Evolutionary conservation across 2,797 vertebrate species (phyloP).

Genomic region (Hypotaenidia philippensis): DNA sequence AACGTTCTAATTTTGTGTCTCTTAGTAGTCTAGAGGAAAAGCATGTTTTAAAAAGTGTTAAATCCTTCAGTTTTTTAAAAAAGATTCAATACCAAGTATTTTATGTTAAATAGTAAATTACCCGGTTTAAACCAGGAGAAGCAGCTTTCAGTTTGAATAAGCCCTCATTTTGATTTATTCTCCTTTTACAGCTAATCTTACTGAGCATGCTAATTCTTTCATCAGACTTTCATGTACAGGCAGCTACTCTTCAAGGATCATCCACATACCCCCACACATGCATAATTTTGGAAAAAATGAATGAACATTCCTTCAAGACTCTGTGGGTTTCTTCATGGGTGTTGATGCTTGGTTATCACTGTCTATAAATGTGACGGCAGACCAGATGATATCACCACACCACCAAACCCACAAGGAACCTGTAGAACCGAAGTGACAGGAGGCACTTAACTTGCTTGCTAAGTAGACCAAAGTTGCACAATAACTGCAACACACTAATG

Average conservation of each 20-base stretch:
- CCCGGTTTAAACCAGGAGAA: neutral
- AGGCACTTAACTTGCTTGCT: constrained; percentile 29
- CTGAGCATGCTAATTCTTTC: neutral
- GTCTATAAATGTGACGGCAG: constrained; percentile 34
- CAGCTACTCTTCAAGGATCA: neutral
- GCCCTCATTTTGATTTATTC: neutral
- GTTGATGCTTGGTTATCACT: constrained; percentile 41
- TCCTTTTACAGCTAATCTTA: constrained; percentile 6
- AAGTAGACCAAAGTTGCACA: constrained; percentile 48
- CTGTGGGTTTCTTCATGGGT: constrained; percentile 15
- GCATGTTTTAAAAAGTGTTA: neutral
- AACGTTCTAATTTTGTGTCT: neutral
- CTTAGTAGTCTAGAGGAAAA: neutral
- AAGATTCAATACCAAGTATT: neutral
- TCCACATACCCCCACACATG: neutral
- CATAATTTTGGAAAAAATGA: constrained; percentile 39
- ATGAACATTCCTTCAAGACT: constrained; percentile 24
- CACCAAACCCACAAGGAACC: constrained; percentile 52
- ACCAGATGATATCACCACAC: constrained; percentile 59
- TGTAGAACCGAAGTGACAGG: neutral
- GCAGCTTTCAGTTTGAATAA: neutral
- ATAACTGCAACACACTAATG: constrained; percentile 31
- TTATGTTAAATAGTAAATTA: neutral
- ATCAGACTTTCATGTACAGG: neutral
- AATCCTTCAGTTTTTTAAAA: neutral